Percentiles rank a stretch among this genome's conserved stretches.
These are phyloP conservation scores for Paramacrobiotus metropolitanus DNA, from an alignment of 1,140 invertebrate genomes.

Conservation along the genomic window DNA sequence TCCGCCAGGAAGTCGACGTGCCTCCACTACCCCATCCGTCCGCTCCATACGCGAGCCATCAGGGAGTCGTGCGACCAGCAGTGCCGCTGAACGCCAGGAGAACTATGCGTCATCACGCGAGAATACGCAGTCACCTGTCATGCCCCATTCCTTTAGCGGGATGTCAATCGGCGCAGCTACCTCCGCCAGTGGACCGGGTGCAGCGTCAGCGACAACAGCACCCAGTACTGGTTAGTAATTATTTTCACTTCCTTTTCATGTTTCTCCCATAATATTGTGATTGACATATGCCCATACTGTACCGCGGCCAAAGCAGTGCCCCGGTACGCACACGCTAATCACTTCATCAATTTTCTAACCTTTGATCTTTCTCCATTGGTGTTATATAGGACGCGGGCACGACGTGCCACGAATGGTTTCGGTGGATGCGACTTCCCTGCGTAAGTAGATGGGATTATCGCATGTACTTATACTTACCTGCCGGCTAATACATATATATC, in stretches of 20 bases:
- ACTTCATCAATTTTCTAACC: too few relatives aligned
- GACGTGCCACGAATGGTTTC: background rate
- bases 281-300: too few relatives aligned
- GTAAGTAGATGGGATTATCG: background rate
- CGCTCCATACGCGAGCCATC: background rate
- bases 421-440: background rate
- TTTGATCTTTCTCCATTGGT: background rate
- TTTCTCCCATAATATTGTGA: too few relatives aligned
- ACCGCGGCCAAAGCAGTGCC: too few relatives aligned
- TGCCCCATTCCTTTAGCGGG: background rate
- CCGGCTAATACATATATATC: too few relatives aligned
- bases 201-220: too few relatives aligned
- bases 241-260: too few relatives aligned
- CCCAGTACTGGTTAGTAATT: too few relatives aligned
- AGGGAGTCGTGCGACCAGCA: background rate
- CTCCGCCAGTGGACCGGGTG: too few relatives aligned
- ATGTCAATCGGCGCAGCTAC: background rate
- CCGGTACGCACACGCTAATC: too few relatives aligned
- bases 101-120: background rate
- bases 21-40: background rate
- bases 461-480: too few relatives aligned
- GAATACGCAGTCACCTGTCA: slow-evolving; percentile 1
- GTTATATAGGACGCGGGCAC: background rate
- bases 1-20: background rate
- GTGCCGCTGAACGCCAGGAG: background rate